These are phyloP conservation scores for Laspeyria flexula DNA, from an alignment of 2,888 invertebrate species.

Conservation along the genomic window DNA sequence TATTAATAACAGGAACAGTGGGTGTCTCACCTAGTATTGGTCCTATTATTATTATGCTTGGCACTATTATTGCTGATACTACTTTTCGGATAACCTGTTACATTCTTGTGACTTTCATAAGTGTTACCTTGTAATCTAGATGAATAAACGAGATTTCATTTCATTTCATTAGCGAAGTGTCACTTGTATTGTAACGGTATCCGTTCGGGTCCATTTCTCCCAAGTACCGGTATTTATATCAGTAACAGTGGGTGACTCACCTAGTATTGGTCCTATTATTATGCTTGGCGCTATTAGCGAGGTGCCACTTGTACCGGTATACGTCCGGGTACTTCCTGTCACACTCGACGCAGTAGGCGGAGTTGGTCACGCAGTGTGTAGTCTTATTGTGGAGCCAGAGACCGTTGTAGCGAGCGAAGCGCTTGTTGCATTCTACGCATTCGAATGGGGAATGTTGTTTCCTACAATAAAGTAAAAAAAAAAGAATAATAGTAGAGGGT, in stretches of 20 bases:
- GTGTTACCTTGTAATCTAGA: too few species aligned
- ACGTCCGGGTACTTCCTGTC: conserved; percentile 49
- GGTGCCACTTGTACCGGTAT: conserved; percentile 55
- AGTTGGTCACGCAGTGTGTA: conserved; percentile 22
- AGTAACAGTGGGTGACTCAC: conserved; percentile 19
- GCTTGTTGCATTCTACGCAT: conserved; percentile 51
- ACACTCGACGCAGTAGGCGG: conserved; percentile 60
- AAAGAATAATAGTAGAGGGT: not conserved
- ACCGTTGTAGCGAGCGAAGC: conserved; percentile 58
- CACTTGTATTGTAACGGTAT: too few species aligned
- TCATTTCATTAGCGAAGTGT: too few species aligned
- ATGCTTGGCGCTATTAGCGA: conserved; percentile 45
- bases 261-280: conserved; percentile 25
- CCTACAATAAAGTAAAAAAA: conserved; percentile 33
- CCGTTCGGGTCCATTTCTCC: too few species aligned
- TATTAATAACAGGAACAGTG: too few species aligned
- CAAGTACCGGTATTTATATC: not conserved
- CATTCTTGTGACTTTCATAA: too few species aligned
- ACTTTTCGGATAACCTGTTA: too few species aligned
- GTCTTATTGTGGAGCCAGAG: conserved; percentile 61
- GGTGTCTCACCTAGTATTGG: too few species aligned
- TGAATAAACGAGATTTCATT: too few species aligned
- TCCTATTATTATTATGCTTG: too few species aligned
- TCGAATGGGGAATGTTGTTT: conserved; percentile 55
- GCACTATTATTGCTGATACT: too few species aligned